phyloP scores from a whole-genome alignment of 1,140 invertebrate species.

The Pseudomyrmex flavicornis region DNA sequence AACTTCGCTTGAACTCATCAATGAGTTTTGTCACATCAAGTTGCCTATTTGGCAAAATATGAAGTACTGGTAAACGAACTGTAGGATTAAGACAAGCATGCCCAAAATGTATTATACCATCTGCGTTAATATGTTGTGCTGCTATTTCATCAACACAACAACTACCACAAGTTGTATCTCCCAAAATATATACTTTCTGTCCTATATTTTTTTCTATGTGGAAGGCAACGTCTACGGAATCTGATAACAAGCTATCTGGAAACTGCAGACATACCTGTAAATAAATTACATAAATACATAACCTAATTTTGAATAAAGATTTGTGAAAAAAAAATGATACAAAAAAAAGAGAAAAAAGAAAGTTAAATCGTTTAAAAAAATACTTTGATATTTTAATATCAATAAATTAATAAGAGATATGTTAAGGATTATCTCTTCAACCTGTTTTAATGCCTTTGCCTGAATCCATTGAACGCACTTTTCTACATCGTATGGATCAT shows the following conservation, averaged over 20 bases:
- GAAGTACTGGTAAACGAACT: slow-evolving; percentile 89
- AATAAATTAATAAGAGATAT: background rate
- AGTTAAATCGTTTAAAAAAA: background rate
- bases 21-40: slow-evolving; percentile 85
- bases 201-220: slow-evolving; percentile 87
- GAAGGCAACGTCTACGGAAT: slow-evolving; percentile 89
- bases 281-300: slow-evolving; percentile 42
- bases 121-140: slow-evolving; percentile 93
- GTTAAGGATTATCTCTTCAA: slow-evolving; percentile 78
- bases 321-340: background rate
- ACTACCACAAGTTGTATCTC: slow-evolving; percentile 97
- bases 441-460: slow-evolving; percentile 88
- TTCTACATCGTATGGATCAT: slow-evolving; percentile 83
- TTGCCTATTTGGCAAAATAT: slow-evolving; percentile 88
- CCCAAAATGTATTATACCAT: slow-evolving; percentile 96
- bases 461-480: slow-evolving; percentile 89
- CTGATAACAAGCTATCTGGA: slow-evolving; percentile 91
- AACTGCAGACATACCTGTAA: slow-evolving; percentile 95
- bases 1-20: slow-evolving; percentile 78
- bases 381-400: background rate
- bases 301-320: slow-evolving; percentile 32
- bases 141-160: slow-evolving; percentile 98
- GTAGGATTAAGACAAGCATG: slow-evolving; percentile 92
- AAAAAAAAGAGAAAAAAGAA: background rate
- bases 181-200: slow-evolving; percentile 92